A percentile compares a stretch with the other conserved stretches of the same genome.
phyloP scores from a whole-genome alignment of 1,140 invertebrate species.

The Orchesella cincta region DNA sequence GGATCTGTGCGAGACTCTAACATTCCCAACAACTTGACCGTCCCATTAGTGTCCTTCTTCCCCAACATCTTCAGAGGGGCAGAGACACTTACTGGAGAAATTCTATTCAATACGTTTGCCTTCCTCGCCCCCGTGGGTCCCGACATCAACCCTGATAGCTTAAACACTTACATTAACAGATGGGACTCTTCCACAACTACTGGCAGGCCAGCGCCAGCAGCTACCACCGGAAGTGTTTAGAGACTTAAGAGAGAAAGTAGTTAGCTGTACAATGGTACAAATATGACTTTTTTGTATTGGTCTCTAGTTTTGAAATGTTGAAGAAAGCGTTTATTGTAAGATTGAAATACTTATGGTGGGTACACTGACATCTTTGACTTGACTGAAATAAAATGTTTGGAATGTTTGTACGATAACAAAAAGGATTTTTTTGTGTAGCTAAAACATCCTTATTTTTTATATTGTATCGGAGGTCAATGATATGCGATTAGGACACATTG shows the following conservation, averaged over 20 bases:
- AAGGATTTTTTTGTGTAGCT: not conserved
- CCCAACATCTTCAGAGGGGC: slow-evolving; percentile 26
- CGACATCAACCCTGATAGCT: not conserved
- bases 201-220: not conserved
- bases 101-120: slow-evolving; percentile 7
- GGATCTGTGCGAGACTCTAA: slow-evolving; percentile 5
- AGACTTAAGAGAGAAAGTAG: not conserved
- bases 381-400: not conserved
- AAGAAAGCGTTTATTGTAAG: not conserved
- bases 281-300: slow-evolving; percentile 7
- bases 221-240: not conserved
- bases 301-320: not conserved
- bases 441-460: not conserved
- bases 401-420: not conserved
- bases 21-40: not conserved
- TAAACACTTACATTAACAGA: not conserved
- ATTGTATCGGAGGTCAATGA: not conserved
- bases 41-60: slow-evolving; percentile 14
- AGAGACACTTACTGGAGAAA: not conserved
- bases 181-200: not conserved
- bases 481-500: not conserved
- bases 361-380: not conserved
- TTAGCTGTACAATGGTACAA: not conserved
- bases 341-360: not conserved
- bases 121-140: not conserved